phyloP scores from a whole-genome alignment of 2,113 vertebrate species.

The Speoplatyrhinus poulsoni region DNA sequence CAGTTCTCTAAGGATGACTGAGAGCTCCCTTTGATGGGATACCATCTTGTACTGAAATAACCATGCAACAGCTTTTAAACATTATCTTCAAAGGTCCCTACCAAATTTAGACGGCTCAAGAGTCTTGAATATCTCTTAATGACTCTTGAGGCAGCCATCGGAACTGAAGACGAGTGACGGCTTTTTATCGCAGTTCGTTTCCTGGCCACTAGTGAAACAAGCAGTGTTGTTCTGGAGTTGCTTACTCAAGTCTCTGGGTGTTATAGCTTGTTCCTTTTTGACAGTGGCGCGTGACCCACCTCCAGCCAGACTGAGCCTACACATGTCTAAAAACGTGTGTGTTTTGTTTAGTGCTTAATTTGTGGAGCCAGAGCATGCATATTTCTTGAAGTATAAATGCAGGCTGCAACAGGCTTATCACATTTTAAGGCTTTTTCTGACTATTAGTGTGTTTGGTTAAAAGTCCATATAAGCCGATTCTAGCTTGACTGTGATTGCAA shows the following conservation, averaged over 20 bases:
- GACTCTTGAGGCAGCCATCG: not conserved
- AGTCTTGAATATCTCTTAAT: not conserved
- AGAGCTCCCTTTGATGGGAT: constrained; percentile 1
- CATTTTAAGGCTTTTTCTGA: not conserved
- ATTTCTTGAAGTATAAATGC: constrained; percentile 17
- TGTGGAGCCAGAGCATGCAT: constrained; percentile 53
- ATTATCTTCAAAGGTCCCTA: not conserved
- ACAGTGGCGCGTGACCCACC: constrained; percentile 56
- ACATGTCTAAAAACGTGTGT: not conserved
- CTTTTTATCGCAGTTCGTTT: constrained; percentile 38
- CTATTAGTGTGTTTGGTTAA: not conserved
- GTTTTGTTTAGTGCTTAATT: constrained; percentile 31
- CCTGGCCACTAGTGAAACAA: constrained; percentile 43
- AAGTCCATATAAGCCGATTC: not conserved
- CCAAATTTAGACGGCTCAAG: not conserved
- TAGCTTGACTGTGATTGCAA: not conserved
- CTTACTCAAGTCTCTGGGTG: too few relatives aligned
- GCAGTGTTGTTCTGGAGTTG: not conserved
- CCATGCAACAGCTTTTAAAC: not conserved
- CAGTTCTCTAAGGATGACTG: not conserved
- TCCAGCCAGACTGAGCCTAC: constrained; percentile 15
- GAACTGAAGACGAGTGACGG: not conserved
- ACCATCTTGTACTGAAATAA: not conserved
- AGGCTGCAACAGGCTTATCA: not conserved
- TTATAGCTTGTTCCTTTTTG: too few relatives aligned